Percentiles rank a stretch among this genome's conserved stretches.
Conservation (phyloP, 2,888 invertebrate species). For the Subacronicta megacephala region DNA sequence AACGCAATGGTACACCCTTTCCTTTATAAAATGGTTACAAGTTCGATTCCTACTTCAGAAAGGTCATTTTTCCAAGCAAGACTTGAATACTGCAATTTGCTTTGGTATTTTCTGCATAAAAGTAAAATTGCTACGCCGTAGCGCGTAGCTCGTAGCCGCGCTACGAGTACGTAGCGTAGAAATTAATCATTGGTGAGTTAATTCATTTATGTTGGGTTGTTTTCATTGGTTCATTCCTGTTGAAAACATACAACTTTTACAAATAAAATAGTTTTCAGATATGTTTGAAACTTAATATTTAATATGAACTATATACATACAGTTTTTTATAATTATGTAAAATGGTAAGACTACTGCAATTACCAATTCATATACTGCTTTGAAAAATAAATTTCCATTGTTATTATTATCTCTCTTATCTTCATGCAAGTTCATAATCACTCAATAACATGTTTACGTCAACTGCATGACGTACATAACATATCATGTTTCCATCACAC, state of each 20-base stretch:
- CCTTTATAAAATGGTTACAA: conserved; percentile 14
- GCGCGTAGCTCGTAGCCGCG: conserved; percentile 53
- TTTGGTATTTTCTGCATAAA: conserved; percentile 27
- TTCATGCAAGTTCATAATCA: conserved; percentile 14
- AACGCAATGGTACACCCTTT: conserved; percentile 28
- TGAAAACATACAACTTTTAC: conserved; percentile 10
- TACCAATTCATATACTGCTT: not conserved
- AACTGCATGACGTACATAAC: conserved; percentile 10
- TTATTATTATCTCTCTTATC: conserved; percentile 5
- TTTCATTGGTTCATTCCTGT: conserved; percentile 50
- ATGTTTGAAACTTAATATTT: not conserved
- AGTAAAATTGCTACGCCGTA: conserved; percentile 54
- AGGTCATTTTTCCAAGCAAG: conserved; percentile 8
- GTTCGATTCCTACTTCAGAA: conserved; percentile 12
- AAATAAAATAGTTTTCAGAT: not conserved
- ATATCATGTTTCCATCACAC: conserved; percentile 5
- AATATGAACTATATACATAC: too few species aligned
- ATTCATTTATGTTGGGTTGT: conserved; percentile 52
- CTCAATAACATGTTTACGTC: conserved; percentile 28
- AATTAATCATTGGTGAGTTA: conserved; percentile 52
- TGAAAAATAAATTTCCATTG: not conserved
- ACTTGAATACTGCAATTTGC: not conserved
- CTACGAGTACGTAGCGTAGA: conserved; percentile 61
- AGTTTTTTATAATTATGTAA: not conserved
- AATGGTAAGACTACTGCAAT: not conserved